These are phyloP conservation scores for Phaonia tiefii DNA, from an alignment of 2,888 invertebrate genomes.

Conservation along the genomic window DNA sequence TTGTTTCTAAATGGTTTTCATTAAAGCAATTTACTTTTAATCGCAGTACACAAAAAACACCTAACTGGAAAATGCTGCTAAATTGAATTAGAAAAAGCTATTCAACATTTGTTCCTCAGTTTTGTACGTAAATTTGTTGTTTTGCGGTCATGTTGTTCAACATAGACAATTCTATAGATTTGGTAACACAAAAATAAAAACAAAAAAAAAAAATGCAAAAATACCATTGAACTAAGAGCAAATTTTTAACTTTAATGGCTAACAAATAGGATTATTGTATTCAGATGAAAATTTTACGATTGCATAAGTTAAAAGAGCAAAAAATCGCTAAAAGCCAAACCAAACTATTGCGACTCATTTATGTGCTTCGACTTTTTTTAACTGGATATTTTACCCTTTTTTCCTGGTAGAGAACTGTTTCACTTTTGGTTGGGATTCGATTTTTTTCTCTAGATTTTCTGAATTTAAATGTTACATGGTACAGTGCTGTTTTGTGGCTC, in stretches of 20 bases:
- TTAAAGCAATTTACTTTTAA: conserved; percentile 57
- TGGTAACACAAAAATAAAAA: too few relatives aligned
- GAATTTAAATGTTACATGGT: conserved; percentile 3
- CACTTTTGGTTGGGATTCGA: not conserved
- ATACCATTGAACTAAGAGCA: not conserved
- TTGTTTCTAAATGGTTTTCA: conserved; percentile 54
- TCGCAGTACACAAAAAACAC: conserved; percentile 45
- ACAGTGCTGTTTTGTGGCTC: conserved; percentile 4
- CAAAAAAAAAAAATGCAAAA: too few relatives aligned
- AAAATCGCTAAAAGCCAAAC: not conserved
- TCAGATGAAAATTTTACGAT: conserved; percentile 43
- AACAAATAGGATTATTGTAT: conserved; percentile 62
- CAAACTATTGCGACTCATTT: not conserved
- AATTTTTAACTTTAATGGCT: conserved; percentile 57
- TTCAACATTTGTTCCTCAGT: too few relatives aligned
- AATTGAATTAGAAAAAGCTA: not conserved
- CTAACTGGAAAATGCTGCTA: not conserved
- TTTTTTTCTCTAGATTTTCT: conserved; percentile 13
- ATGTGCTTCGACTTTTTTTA: not conserved
- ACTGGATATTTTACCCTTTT: not conserved
- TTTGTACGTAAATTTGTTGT: too few relatives aligned
- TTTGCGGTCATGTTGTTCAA: too few relatives aligned
- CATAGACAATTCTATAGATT: too few relatives aligned
- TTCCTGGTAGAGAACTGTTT: not conserved
- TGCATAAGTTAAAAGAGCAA: conserved; percentile 28